Evolutionary conservation across 2,888 invertebrate genomes (phyloP).

Genomic region (Ashinkailepas kermadecensis): DNA sequence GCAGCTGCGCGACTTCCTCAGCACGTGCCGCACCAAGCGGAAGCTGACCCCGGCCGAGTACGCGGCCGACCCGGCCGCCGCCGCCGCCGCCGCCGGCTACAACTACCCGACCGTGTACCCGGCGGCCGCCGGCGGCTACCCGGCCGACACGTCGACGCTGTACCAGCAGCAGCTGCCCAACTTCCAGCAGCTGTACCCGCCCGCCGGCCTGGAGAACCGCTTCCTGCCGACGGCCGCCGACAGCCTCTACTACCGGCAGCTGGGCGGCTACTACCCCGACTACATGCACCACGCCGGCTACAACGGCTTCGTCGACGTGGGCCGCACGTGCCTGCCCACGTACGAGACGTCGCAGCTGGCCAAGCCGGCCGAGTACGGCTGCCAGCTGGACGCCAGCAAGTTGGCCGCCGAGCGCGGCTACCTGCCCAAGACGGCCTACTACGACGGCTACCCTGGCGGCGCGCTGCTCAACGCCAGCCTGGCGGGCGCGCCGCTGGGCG

Average conservation of each 20-base stretch:
- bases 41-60: constrained; percentile 41
- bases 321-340: constrained; percentile 38
- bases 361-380: constrained; percentile 29
- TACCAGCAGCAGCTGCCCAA: constrained; percentile 24
- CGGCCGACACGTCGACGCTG: constrained; percentile 37
- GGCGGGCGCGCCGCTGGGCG: constrained; percentile 17
- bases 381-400: constrained; percentile 26
- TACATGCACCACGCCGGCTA: constrained; percentile 45
- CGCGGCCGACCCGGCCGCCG: constrained; percentile 32
- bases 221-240: constrained; percentile 72
- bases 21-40: constrained; percentile 80
- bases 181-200: constrained; percentile 47
- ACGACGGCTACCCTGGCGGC: constrained; percentile 32
- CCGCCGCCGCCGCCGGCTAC: constrained; percentile 33
- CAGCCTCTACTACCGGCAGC: constrained; percentile 81
- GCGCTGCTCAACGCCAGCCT: constrained; percentile 27
- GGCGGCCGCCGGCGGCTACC: constrained; percentile 43
- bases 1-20: constrained; percentile 82
- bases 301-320: constrained; percentile 34
- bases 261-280: constrained; percentile 71
- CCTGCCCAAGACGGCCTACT: constrained; percentile 31
- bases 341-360: constrained; percentile 33
- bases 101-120: constrained; percentile 34
- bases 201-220: constrained; percentile 51
- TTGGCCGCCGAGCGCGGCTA: constrained; percentile 33